Evolutionary conservation across 2,113 vertebrate species (phyloP).

Genomic region (Sebastes schlegelii): DNA sequence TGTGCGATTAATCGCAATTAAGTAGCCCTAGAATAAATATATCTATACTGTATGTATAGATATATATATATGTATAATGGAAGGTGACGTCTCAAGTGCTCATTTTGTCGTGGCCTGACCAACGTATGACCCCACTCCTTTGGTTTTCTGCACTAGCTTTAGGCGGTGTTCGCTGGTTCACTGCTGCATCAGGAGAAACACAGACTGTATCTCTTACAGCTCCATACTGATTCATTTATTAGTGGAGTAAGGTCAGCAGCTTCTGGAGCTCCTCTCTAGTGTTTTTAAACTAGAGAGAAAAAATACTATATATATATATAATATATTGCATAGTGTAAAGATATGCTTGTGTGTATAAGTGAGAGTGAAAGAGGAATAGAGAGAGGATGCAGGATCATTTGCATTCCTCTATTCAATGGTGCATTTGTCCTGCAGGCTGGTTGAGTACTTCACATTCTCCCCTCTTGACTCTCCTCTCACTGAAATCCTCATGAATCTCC

Average conservation of each 20-base stretch:
- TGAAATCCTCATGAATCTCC: not conserved
- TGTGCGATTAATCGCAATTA: too few species aligned
- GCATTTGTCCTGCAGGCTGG: slow-evolving; percentile 17
- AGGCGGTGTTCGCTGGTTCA: slow-evolving; percentile 20
- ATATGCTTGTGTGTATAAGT: not conserved
- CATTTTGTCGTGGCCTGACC: too few species aligned
- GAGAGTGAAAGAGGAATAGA: not conserved
- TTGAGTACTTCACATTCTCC: not conserved
- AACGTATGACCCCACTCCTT: not conserved
- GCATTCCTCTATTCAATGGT: slow-evolving; percentile 13
- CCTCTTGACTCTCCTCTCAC: not conserved
- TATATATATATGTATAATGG: too few species aligned
- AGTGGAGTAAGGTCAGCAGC: not conserved
- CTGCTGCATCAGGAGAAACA: slow-evolving; percentile 1
- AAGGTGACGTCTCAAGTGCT: too few species aligned
- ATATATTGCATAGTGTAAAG: too few species aligned
- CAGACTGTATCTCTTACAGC: not conserved
- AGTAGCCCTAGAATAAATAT: too few species aligned
- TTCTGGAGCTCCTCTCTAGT: not conserved
- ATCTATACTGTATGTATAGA: too few species aligned
- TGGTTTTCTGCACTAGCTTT: slow-evolving; percentile 31
- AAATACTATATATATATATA: too few species aligned
- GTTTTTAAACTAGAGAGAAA: not conserved
- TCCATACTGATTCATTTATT: not conserved
- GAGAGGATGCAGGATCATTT: slow-evolving; percentile 16